Base-by-base conservation (phyloP, 2,113 vertebrate genomes). In the Scolopax mira region DNA sequence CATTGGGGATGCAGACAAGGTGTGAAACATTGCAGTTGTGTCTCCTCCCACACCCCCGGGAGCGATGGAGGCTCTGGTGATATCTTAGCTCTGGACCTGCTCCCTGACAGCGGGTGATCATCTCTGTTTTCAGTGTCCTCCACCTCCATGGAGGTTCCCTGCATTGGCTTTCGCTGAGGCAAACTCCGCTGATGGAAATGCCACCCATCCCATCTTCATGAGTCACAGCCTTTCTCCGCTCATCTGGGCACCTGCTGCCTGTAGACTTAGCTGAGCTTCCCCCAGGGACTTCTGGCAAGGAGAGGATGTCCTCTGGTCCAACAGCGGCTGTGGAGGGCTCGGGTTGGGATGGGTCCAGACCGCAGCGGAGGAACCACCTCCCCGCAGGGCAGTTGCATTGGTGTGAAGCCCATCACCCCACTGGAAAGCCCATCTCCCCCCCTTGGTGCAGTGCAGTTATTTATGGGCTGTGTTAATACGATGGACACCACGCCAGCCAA, bases 261-360 rank as follows among this genome's bases (percentile, higher is more conserved):
- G 1, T 24, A 41, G 49, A 31, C 84, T 93, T 23, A 16, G 70
- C 39, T 1, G 13, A 69, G 24, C 11, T 12, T 90, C 14, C 41
- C 57, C 54, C 9, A 23, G 46, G 61, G 37, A 58, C 14, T 37
- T 18, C 49, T 52, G 85, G 62, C 48, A 60, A 33, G 70, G 37
- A 65, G 27, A 39, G 39, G 28, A 49, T 15, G 13, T 58, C 37
- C 62, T 22, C 51, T 70, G 27, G 30, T 11, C 27, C 2, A 30
- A 37, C 13, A 22, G 77, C 2, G 3, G 78, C 64, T 11, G 18
- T 13, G 54, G 49, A 51, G 30, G 66, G 52, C 75, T 69, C 2
- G 0, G 0, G 3, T 22, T 71, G 52, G 33, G 48, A 35, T 0
- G 1, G 30, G 17, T 69, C 79, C 73, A 65, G 57, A 61, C 60